These are phyloP conservation scores for Hippoglossus hippoglossus DNA, from an alignment of 2,797 vertebrate genomes.

Conservation along the genomic window DNA sequence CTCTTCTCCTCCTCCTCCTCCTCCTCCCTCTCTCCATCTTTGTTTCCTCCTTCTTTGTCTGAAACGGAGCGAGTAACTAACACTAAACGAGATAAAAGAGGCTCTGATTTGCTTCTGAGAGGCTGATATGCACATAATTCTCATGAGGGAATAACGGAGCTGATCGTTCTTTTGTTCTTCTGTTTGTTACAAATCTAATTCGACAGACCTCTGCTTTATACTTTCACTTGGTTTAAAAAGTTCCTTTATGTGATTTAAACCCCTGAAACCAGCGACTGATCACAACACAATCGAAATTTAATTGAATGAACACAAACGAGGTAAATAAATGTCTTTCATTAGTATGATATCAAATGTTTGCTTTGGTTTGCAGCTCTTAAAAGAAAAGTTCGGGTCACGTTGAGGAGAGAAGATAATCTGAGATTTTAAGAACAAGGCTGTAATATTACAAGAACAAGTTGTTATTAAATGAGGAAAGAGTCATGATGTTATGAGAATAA, in stretches of 20 bases:
- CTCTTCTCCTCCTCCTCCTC: slow-evolving; percentile 22
- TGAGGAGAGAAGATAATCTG: too few relatives aligned
- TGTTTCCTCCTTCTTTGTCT: slow-evolving; percentile 51
- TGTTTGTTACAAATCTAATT: slow-evolving; percentile 35
- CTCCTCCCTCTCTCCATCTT: slow-evolving; percentile 38
- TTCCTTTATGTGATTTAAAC: neutral
- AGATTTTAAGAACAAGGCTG: too few relatives aligned
- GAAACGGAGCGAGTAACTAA: slow-evolving; percentile 51
- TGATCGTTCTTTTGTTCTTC: slow-evolving; percentile 44
- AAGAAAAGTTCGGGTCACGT: too few relatives aligned
- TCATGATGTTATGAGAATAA: too few relatives aligned
- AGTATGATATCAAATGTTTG: too few relatives aligned
- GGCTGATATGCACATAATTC: slow-evolving; percentile 69
- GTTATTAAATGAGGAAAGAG: too few relatives aligned
- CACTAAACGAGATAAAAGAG: slow-evolving; percentile 64
- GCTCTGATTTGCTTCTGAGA: slow-evolving; percentile 57
- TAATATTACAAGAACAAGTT: too few relatives aligned
- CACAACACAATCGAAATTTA: too few relatives aligned
- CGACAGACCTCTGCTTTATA: slow-evolving; percentile 3
- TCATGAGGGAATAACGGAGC: slow-evolving; percentile 40
- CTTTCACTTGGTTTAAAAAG: neutral
- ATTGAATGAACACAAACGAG: too few relatives aligned
- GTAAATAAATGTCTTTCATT: neutral
- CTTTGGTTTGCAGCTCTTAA: too few relatives aligned
- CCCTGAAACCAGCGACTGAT: neutral